phyloP scores from a whole-genome alignment of 2,888 invertebrate genomes.

The Lasioglossum figueresi region DNA sequence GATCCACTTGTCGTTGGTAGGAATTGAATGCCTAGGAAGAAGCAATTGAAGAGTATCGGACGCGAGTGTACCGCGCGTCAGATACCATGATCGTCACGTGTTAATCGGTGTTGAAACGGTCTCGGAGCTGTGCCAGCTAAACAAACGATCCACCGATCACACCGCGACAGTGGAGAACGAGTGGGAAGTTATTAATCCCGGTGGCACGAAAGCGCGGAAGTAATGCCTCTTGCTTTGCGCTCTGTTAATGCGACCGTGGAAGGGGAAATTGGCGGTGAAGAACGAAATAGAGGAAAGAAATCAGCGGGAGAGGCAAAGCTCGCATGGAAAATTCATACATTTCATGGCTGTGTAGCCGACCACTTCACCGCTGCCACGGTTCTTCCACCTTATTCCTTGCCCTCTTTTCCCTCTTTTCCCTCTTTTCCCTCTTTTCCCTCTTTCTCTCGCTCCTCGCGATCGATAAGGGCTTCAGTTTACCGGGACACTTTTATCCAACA shows the following conservation, averaged over 20 bases:
- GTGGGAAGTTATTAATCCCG: slow-evolving; percentile 67
- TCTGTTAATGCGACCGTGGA: slow-evolving; percentile 53
- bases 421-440: slow-evolving; percentile 43
- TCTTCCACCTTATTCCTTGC: slow-evolving; percentile 11
- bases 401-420: slow-evolving; percentile 42
- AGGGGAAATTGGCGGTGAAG: slow-evolving; percentile 21
- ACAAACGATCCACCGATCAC: slow-evolving; percentile 1
- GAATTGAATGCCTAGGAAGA: not conserved
- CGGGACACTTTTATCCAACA: slow-evolving; percentile 60
- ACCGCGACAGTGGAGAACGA: slow-evolving; percentile 37
- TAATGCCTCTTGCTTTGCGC: slow-evolving; percentile 63
- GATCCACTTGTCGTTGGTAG: not conserved
- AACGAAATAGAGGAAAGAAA: slow-evolving; percentile 49
- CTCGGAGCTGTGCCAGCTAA: slow-evolving; percentile 1
- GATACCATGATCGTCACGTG: not conserved
- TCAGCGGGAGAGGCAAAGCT: slow-evolving; percentile 46
- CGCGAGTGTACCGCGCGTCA: not conserved
- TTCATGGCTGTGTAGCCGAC: slow-evolving; percentile 54
- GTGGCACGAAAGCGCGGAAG: slow-evolving; percentile 48
- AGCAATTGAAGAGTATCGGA: not conserved
- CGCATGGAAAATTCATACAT: slow-evolving; percentile 70
- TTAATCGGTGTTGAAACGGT: not conserved
- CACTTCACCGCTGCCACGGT: slow-evolving; percentile 47
- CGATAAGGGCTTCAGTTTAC: slow-evolving; percentile 65
- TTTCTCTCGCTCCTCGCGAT: slow-evolving; percentile 42